A percentile compares a stretch with the other conserved stretches of the same genome.
phyloP scores from a whole-genome alignment of 2,888 invertebrate species.

The Periphyllus acericola region DNA sequence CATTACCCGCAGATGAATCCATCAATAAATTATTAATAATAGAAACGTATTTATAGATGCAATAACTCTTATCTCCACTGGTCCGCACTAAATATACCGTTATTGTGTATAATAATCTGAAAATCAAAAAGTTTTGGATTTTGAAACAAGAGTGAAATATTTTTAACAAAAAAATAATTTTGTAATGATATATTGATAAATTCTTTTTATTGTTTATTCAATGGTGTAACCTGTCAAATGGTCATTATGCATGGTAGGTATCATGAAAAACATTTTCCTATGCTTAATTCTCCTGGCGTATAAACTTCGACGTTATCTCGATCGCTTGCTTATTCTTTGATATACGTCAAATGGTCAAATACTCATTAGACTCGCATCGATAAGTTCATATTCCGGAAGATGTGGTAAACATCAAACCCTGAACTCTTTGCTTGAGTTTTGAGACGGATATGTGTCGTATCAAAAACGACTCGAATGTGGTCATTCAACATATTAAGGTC shows the following conservation, averaged over 20 bases:
- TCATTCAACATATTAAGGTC: too few relatives aligned
- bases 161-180: background rate
- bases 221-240: background rate
- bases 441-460: background rate
- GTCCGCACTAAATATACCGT: background rate
- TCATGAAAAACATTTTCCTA: background rate
- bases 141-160: background rate
- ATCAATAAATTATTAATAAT: background rate
- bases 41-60: background rate
- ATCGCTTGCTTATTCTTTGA: background rate
- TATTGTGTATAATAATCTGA: background rate
- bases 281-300: background rate
- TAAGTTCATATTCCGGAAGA: background rate
- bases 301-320: conserved; percentile 4
- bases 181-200: background rate
- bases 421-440: background rate
- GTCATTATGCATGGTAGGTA: background rate
- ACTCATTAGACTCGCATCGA: background rate
- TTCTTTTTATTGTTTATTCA: background rate
- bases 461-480: too few relatives aligned
- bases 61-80: background rate
- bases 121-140: too few relatives aligned
- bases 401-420: background rate
- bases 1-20: background rate
- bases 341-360: background rate